These are phyloP conservation scores for Brachystomella parvula DNA, from an alignment of 1,140 invertebrate genomes.

Conservation along the genomic window DNA sequence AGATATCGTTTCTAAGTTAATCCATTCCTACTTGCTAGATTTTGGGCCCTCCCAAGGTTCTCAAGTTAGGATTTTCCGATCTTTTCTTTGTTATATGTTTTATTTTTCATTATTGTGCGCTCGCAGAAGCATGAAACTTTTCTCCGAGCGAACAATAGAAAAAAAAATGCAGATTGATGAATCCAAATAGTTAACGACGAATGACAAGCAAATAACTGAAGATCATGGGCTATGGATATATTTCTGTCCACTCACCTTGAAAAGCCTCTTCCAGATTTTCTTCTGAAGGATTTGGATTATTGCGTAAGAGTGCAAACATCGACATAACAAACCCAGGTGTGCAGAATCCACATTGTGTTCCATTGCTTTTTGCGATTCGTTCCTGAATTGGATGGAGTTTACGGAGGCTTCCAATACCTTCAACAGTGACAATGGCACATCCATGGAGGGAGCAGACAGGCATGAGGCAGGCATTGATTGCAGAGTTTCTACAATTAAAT, in stretches of 20 bases:
- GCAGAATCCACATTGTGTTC: conserved; percentile 44
- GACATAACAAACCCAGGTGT: conserved; percentile 45
- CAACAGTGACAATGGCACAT: conserved; percentile 75
- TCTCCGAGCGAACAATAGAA: too few relatives aligned
- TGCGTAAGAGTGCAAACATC: conserved; percentile 39
- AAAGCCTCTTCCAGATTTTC: conserved; percentile 71
- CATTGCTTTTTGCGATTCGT: conserved; percentile 41
- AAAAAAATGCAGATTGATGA: too few relatives aligned
- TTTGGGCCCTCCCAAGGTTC: too few relatives aligned
- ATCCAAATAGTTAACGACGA: too few relatives aligned
- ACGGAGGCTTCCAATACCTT: conserved; percentile 52
- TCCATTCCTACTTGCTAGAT: too few relatives aligned
- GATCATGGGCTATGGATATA: too few relatives aligned
- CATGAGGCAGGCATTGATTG: conserved; percentile 80
- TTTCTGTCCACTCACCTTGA: conserved; percentile 48
- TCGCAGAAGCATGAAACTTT: too few relatives aligned
- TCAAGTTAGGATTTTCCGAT: not conserved
- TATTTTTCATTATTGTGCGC: too few relatives aligned
- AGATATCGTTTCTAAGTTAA: too few relatives aligned
- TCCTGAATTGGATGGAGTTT: conserved; percentile 43
- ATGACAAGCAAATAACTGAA: too few relatives aligned
- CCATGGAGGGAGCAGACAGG: conserved; percentile 77
- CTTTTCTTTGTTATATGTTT: too few relatives aligned
- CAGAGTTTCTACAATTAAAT: conserved; percentile 60
- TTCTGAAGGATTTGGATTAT: conserved; percentile 51